phyloP scores from a whole-genome alignment of 1,140 invertebrate genomes.

The Dysdera silvatica region DNA sequence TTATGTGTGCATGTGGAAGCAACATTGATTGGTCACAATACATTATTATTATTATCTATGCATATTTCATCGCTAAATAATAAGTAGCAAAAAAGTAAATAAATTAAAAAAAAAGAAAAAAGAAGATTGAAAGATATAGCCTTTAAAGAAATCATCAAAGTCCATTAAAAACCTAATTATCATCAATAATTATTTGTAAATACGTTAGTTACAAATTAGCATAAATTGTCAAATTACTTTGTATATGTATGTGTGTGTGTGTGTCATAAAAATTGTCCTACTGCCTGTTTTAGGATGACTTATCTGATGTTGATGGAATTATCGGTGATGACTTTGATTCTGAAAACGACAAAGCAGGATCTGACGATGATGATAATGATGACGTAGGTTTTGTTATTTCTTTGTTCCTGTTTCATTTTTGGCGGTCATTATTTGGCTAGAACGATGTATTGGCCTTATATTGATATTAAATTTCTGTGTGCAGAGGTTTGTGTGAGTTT shows the following conservation, averaged over 20 bases:
- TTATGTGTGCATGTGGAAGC: no score
- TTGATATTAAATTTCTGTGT: no score
- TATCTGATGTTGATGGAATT: conserved; percentile 44
- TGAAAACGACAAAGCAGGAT: conserved; percentile 1
- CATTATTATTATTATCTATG: no score
- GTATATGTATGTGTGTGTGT: conserved; percentile 28
- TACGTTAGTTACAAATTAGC: not conserved
- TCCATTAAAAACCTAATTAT: not conserved
- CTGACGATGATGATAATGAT: conserved; percentile 35
- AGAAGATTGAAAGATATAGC: conserved; percentile 20
- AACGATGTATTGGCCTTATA: conserved; percentile 52
- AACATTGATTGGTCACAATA: no score
- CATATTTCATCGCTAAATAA: no score
- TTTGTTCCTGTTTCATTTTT: conserved; percentile 23
- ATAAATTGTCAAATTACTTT: not conserved
- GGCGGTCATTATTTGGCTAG: conserved; percentile 48
- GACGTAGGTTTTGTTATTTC: conserved; percentile 31
- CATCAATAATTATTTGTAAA: not conserved
- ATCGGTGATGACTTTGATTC: conserved; percentile 39
- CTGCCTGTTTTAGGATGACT: not conserved
- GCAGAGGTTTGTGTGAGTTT: no score
- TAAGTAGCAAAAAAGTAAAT: no score
- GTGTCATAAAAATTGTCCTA: conserved; percentile 8
- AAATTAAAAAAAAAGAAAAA: conserved; percentile 44
- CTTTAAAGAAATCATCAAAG: not conserved